Percentiles rank a stretch among this genome's conserved stretches.
Conservation (phyloP, 2,113 vertebrate genomes). For the Malurus melanocephalus region DNA sequence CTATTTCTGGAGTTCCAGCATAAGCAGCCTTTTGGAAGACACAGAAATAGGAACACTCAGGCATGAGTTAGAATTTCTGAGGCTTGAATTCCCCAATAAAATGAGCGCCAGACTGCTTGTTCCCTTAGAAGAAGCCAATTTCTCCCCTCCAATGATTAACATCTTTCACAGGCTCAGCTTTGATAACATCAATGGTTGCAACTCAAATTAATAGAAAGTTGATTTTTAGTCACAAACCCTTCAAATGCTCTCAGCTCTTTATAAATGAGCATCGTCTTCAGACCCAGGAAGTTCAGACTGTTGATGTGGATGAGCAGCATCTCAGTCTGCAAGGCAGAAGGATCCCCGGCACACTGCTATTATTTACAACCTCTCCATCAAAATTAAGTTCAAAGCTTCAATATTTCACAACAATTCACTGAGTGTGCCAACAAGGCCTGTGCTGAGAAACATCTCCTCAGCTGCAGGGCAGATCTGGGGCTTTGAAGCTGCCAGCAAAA, state of each 20-base stretch:
- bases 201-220: not conserved
- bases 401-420: not conserved
- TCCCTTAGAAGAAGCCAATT: not conserved
- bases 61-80: not conserved
- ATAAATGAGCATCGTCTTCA: not conserved
- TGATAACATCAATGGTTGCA: not conserved
- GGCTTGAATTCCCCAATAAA: not conserved
- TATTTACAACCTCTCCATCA: not conserved
- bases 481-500: not conserved
- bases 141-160: not conserved
- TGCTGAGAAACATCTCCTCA: not conserved
- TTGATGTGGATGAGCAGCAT: not conserved
- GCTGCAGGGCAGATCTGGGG: not conserved
- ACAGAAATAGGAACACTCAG: not conserved
- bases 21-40: not conserved
- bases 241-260: not conserved
- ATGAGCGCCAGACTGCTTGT: accelerated
- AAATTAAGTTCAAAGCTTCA: not conserved
- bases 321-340: not conserved
- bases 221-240: not conserved
- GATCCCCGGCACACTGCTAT: accelerated
- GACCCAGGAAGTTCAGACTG: not conserved
- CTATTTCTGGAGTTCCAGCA: not conserved
- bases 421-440: accelerated
- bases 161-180: not conserved